Evolutionary conservation across 2,888 invertebrate species (phyloP).

Genomic region (Dysmachus trigonus): DNA sequence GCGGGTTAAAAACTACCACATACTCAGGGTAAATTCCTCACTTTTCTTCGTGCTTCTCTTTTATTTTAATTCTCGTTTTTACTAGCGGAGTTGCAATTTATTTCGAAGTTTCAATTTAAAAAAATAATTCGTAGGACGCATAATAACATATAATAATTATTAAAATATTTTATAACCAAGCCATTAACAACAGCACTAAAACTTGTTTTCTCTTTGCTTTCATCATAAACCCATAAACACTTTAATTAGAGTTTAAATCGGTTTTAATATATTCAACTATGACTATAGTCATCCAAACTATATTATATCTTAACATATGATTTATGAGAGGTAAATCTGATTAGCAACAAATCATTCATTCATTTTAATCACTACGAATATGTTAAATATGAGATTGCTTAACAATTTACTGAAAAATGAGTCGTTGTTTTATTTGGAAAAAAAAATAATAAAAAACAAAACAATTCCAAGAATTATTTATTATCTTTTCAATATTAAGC

Average conservation of each 20-base stretch:
- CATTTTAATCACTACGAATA: too few species aligned
- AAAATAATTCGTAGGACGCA: not conserved
- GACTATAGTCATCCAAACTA: too few species aligned
- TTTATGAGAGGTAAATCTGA: too few species aligned
- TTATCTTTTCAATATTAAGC: not conserved
- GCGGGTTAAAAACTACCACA: not conserved
- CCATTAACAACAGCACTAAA: not conserved
- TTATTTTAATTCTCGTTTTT: not conserved
- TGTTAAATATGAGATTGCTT: too few species aligned
- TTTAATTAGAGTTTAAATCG: too few species aligned
- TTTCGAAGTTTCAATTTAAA: not conserved
- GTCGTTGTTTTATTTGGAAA: too few species aligned
- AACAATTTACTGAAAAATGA: too few species aligned
- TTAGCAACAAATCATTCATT: too few species aligned
- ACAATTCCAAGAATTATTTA: too few species aligned
- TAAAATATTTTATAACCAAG: not conserved
- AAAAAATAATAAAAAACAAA: too few species aligned
- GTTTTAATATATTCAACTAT: too few species aligned
- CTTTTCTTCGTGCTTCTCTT: not conserved
- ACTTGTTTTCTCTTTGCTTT: not conserved
- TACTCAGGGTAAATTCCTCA: not conserved
- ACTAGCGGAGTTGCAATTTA: not conserved
- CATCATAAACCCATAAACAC: not conserved
- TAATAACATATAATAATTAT: not conserved
- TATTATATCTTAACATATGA: too few species aligned